phyloP scores from a whole-genome alignment of 2,888 invertebrate species.

The Coelinius sp. region DNA sequence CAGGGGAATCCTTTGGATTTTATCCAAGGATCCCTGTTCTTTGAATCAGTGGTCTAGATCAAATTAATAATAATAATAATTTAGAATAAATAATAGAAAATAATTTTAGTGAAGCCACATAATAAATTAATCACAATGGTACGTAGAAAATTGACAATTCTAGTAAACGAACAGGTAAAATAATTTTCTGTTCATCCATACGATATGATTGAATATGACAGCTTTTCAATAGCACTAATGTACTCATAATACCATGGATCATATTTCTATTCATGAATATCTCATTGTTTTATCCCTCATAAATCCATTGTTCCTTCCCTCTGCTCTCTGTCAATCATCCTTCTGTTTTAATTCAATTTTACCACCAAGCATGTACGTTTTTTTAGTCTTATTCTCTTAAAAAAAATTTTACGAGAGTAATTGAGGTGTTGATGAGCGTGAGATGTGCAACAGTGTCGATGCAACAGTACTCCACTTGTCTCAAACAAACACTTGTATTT shows the following conservation, averaged over 20 bases:
- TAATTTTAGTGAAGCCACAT: neutral
- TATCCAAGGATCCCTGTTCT: neutral
- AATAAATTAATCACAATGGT: conserved; percentile 57
- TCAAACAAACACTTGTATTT: conserved; percentile 2
- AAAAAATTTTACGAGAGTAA: neutral
- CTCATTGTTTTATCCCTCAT: neutral
- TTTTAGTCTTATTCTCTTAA: neutral
- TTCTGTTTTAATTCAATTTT: neutral
- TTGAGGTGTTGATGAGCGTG: conserved; percentile 14
- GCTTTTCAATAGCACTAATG: conserved; percentile 64
- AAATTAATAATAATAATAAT: neutral
- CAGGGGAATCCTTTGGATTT: neutral
- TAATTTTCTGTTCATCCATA: conserved; percentile 52
- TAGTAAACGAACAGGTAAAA: conserved; percentile 58
- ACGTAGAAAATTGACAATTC: conserved; percentile 56
- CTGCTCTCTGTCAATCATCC: neutral
- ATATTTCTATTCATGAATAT: conserved; percentile 47
- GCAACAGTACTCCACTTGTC: conserved; percentile 17
- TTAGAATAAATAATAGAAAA: neutral
- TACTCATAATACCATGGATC: conserved; percentile 49
- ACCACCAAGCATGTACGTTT: neutral
- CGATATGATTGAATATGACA: conserved; percentile 67
- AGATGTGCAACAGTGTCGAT: conserved; percentile 21
- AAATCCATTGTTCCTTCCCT: conserved; percentile 9
- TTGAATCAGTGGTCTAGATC: neutral